Conservation (phyloP, 2,888 invertebrate genomes). For the Criorhina ranunculi region DNA sequence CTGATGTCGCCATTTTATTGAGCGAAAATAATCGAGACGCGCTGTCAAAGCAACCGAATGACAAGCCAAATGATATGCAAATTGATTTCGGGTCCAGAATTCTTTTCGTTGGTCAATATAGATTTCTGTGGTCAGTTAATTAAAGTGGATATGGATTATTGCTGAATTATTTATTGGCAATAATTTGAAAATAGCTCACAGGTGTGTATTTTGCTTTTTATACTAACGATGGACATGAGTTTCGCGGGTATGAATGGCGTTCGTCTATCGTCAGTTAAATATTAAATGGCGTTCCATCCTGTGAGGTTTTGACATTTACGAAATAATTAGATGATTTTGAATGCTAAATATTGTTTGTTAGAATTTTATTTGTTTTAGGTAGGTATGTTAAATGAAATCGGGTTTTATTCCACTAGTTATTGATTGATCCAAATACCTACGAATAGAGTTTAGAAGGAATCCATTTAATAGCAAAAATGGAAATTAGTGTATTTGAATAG, state of each 20-base stretch:
- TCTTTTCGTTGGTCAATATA: conserved; percentile 22
- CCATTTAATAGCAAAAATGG: too few relatives aligned
- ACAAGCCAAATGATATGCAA: conserved; percentile 21
- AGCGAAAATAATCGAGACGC: conserved; percentile 2
- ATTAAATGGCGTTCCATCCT: not conserved
- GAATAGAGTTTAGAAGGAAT: too few relatives aligned
- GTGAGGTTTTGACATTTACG: not conserved
- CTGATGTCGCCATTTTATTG: conserved; percentile 34
- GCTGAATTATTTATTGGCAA: conserved; percentile 40
- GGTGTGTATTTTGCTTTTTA: conserved; percentile 12
- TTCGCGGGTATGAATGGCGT: conserved; percentile 11
- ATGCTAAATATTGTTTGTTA: not conserved
- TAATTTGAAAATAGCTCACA: conserved; percentile 9
- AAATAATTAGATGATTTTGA: not conserved
- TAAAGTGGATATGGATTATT: conserved; percentile 41
- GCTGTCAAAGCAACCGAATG: conserved; percentile 23
- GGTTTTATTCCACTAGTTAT: not conserved
- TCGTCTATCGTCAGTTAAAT: not conserved
- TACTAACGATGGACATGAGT: not conserved
- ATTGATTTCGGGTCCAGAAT: conserved; percentile 23
- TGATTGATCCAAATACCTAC: conserved; percentile 1
- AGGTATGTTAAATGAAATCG: not conserved
- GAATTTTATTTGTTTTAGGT: not conserved
- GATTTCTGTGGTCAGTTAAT: conserved; percentile 20
- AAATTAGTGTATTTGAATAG: too few relatives aligned